phyloP scores from a whole-genome alignment of 2,113 vertebrate species.

The Puntigrus tetrazona region DNA sequence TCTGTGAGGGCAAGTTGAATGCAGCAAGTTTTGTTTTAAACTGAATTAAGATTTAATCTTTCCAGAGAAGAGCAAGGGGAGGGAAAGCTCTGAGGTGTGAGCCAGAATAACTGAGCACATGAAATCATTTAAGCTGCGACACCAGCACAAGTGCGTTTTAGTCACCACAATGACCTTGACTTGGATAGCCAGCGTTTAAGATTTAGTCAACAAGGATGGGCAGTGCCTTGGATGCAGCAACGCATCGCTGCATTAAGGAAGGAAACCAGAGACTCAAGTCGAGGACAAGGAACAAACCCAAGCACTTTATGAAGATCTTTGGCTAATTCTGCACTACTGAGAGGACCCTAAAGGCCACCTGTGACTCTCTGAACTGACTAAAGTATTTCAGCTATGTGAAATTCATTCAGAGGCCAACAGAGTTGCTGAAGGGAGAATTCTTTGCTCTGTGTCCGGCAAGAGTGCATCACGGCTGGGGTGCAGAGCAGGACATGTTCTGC shows the following conservation, averaged over 20 bases:
- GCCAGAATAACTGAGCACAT: background rate
- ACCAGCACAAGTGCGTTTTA: background rate
- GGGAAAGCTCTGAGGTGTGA: background rate
- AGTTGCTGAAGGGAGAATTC: background rate
- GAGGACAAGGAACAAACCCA: conserved; percentile 26
- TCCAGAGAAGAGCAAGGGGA: background rate
- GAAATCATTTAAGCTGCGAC: background rate
- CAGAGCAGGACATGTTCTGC: background rate
- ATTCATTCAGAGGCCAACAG: background rate
- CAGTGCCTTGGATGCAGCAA: conserved; percentile 21
- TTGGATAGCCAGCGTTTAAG: background rate
- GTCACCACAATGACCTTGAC: conserved; percentile 1
- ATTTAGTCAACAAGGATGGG: conserved; percentile 27
- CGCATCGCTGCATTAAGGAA: conserved; percentile 22
- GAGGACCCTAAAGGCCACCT: conserved; percentile 6
- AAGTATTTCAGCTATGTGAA: background rate
- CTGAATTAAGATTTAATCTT: conserved; percentile 15
- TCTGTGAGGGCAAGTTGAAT: background rate
- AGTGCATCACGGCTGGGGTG: conserved; percentile 7
- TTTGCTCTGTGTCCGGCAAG: background rate
- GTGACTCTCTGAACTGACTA: background rate
- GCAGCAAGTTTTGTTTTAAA: background rate
- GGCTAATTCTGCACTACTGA: background rate
- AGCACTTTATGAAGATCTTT: conserved; percentile 11
- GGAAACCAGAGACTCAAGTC: conserved; percentile 23